Conservation (phyloP, 2,797 vertebrate genomes). For the Pygocentrus nattereri region DNA sequence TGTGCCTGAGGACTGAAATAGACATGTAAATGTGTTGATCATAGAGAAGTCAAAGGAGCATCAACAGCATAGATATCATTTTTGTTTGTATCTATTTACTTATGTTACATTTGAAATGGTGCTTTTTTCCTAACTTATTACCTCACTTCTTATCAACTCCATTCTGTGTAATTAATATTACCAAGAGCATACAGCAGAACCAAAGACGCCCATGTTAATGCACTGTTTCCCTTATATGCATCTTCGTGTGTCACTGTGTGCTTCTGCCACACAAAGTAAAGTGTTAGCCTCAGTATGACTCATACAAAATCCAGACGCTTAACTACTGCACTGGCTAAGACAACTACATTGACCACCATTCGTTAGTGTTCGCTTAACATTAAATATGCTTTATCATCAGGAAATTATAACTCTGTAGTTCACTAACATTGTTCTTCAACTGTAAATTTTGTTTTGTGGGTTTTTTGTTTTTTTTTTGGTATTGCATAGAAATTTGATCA, state of each 20-base stretch:
- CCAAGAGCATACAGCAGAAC: conserved; percentile 77
- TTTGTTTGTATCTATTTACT: conserved; percentile 29
- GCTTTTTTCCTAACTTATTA: conserved; percentile 94
- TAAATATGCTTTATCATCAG: conserved; percentile 44
- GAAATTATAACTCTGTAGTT: background rate
- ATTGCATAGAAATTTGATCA: conserved; percentile 17
- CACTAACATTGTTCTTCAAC: conserved; percentile 70
- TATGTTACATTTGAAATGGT: conserved; percentile 81
- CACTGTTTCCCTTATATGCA: conserved; percentile 64
- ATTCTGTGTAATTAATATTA: conserved; percentile 60
- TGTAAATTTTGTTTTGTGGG: no score
- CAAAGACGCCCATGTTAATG: conserved; percentile 75
- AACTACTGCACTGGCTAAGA: background rate
- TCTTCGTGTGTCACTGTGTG: conserved; percentile 16
- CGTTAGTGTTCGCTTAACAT: background rate
- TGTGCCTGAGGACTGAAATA: conserved; percentile 55
- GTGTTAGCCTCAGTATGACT: background rate
- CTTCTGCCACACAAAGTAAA: background rate
- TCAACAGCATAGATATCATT: conserved; percentile 34
- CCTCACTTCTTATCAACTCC: conserved; percentile 80
- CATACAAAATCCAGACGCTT: no score
- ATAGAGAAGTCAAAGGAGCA: conserved; percentile 58
- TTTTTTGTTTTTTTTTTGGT: conserved; percentile 44
- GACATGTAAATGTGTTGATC: conserved; percentile 46
- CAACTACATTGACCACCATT: background rate